Conservation (phyloP, 2,113 vertebrate genomes). For the Turnix velox region DNA sequence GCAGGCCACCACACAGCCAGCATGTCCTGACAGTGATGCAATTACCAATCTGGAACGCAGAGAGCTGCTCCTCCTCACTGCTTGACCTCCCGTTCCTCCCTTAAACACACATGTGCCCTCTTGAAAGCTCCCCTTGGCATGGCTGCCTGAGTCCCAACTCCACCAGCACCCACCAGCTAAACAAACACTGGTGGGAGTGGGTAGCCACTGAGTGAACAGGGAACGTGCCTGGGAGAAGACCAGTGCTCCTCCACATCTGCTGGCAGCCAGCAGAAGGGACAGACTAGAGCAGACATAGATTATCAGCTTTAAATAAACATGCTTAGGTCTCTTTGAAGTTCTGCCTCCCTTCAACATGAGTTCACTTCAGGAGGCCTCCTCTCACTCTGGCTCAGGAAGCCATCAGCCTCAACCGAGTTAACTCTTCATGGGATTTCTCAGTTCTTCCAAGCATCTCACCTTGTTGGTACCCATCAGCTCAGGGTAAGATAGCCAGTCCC, state of each 20-base stretch:
- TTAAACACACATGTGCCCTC: background rate
- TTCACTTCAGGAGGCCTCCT: background rate
- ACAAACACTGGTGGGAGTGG: background rate
- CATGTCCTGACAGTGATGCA: background rate
- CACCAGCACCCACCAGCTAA: background rate
- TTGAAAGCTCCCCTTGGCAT: background rate
- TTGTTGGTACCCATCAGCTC: accelerated
- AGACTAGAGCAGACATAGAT: conserved; percentile 8
- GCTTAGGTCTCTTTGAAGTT: conserved; percentile 28
- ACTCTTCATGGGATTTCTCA: background rate
- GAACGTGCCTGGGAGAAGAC: background rate
- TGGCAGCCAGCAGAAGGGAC: background rate
- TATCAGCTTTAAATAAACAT: conserved; percentile 24
- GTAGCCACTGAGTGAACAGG: background rate
- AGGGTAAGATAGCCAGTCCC: accelerated
- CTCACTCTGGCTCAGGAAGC: background rate
- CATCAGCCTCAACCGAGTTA: background rate
- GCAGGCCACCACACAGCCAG: background rate
- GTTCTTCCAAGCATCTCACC: background rate
- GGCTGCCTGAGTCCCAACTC: background rate
- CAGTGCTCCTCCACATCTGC: background rate
- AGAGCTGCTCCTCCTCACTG: background rate
- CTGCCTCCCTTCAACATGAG: conserved; percentile 19
- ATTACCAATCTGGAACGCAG: background rate
- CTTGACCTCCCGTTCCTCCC: background rate